Percentiles rank a stretch among this genome's conserved stretches.
Evolutionary conservation across 2,113 vertebrate species (phyloP).

Genomic region (Heterotilapia buettikoferi): DNA sequence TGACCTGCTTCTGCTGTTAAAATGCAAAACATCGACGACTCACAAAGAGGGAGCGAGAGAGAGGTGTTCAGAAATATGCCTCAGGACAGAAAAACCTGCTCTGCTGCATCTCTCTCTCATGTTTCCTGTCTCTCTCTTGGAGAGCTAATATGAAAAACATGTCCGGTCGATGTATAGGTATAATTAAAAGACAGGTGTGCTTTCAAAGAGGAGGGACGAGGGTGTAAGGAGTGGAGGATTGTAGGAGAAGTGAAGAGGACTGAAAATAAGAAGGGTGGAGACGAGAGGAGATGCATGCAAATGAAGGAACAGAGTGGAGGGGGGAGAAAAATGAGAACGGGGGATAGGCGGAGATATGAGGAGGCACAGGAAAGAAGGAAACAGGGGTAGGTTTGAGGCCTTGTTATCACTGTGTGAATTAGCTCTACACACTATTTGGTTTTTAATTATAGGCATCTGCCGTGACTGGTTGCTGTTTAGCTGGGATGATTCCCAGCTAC

Average conservation of each 20-base stretch:
- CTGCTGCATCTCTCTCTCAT: background rate
- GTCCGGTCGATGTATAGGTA: slow-evolving; percentile 40
- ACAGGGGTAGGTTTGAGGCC: background rate
- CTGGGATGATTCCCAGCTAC: background rate
- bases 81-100: slow-evolving; percentile 57
- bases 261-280: background rate
- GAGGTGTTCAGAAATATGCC: slow-evolving; percentile 36
- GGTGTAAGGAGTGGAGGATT: background rate
- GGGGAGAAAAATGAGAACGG: background rate
- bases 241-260: background rate
- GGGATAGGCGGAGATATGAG: background rate
- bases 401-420: background rate
- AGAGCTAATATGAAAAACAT: slow-evolving; percentile 66
- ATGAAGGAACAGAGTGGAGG: background rate
- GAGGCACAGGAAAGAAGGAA: background rate
- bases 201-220: slow-evolving; percentile 31
- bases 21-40: background rate
- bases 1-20: background rate
- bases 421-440: background rate
- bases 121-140: background rate
- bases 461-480: background rate
- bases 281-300: background rate
- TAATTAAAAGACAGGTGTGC: slow-evolving; percentile 62
- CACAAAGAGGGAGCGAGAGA: background rate
- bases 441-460: background rate